Evolutionary conservation across 2,888 invertebrate genomes (phyloP).

Genomic region (Pocota personata): DNA sequence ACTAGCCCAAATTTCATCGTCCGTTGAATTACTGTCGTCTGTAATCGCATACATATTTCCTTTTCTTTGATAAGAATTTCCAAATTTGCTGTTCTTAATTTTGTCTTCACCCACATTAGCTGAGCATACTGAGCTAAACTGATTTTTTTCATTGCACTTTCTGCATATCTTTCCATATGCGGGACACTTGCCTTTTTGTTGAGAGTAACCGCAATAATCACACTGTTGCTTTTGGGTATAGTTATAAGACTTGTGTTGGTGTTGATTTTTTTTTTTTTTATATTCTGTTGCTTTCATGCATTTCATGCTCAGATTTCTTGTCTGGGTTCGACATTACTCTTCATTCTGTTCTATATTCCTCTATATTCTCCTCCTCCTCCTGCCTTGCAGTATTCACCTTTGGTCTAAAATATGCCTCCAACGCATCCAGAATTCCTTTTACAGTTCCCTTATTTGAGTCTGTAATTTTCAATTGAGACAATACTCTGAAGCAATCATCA

Average conservation of each 20-base stretch:
- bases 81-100: no score
- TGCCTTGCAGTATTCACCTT: no score
- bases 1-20: no score
- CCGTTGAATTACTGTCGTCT: no score
- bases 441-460: not conserved
- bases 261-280: not conserved
- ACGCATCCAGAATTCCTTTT: slow-evolving; percentile 40
- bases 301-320: not conserved
- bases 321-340: not conserved
- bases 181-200: not conserved
- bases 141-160: no score
- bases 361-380: no score
- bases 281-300: not conserved
- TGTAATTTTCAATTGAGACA: not conserved
- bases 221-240: not conserved
- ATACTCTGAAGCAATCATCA: not conserved
- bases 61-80: no score
- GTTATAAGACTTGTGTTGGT: not conserved
- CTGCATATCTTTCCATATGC: not conserved
- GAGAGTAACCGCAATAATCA: not conserved
- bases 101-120: no score
- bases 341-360: not conserved
- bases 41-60: no score
- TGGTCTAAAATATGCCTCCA: no score
- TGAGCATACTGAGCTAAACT: no score